Conservation (phyloP, 2,113 vertebrate species). For the Alethe diademata region DNA sequence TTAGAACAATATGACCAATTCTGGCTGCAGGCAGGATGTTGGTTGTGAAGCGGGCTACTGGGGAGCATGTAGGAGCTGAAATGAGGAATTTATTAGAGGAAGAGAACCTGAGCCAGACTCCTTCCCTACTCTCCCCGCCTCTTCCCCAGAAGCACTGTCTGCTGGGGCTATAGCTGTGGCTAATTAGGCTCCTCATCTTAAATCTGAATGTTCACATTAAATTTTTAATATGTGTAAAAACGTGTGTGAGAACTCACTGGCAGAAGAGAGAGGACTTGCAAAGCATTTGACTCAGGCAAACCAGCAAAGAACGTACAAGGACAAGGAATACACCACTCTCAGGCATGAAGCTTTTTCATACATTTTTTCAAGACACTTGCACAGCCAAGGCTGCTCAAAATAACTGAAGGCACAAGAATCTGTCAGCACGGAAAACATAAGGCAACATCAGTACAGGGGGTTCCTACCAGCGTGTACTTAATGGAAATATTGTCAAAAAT, state of each 20-base stretch:
- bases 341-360: not conserved
- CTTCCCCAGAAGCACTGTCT: not conserved
- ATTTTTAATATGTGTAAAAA: not conserved
- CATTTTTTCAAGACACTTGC: not conserved
- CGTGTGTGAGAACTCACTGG: not conserved
- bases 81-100: constrained; percentile 16
- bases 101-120: not conserved
- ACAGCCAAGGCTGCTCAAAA: constrained; percentile 28
- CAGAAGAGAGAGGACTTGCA: not conserved
- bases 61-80: not conserved
- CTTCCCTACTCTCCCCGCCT: not conserved
- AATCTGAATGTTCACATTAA: not conserved
- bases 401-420: constrained; percentile 3
- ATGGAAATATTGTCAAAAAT: not conserved
- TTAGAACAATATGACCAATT: not conserved
- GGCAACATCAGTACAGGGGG: not conserved
- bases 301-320: not conserved
- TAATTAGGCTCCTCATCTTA: not conserved
- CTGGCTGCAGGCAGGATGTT: not conserved
- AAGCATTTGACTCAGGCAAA: not conserved
- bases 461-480: not conserved
- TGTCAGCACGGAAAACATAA: not conserved
- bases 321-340: not conserved
- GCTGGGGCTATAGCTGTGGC: not conserved
- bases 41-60: not conserved